Evolutionary conservation across 2,888 invertebrate species (phyloP), one percentile per base, ranked within the genome.

Genomic region (Morpho achilles): DNA sequence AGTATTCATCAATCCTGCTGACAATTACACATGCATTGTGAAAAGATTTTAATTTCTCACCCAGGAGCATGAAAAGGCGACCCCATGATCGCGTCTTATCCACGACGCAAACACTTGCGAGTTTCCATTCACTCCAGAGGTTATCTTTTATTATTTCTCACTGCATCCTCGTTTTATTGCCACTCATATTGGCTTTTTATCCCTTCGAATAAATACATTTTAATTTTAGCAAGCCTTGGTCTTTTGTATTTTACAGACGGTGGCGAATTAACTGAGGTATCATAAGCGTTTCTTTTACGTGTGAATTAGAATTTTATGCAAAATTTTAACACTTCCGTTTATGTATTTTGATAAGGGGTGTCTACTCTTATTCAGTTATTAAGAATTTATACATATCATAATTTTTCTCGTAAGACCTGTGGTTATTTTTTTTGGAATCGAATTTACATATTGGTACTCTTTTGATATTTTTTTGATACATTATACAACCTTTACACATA

Each of bases 171-270:
- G 64, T 67, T 69, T 70, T 70, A 70, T 68, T 69, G 87, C 88
- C 85, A 79, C 80, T 82, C 86, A 88, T 90, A 89, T 90, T 89
- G 90, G 86, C 88, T 89, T 90, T 90, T 89, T 90, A 87, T 88
- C 81, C 87, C 79, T 77, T 73, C 75, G 89, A 88, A 90, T 90
- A 90, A 89, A 90, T 90, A 88, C 90, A 90, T 90, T 90, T 87
- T 88, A 89, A 90, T 90, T 89, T 84, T 80, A 78, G 82, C 83
- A 73, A 73, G 77, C 77, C 74, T 76, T 76, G 74, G 75, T 77
- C 79, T 79, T 79, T 83, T 84, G 79, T 80, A 75, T 80, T 74
- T 74, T 76, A 80, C 82, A 83, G 86, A 82, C 82, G 66, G 72
- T 64, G 60, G 74, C 69, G 79, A 87, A 88, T 89, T 87, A 89